Conservation (phyloP, 2,113 vertebrate species). For the Urocynchramus pylzowi region DNA sequence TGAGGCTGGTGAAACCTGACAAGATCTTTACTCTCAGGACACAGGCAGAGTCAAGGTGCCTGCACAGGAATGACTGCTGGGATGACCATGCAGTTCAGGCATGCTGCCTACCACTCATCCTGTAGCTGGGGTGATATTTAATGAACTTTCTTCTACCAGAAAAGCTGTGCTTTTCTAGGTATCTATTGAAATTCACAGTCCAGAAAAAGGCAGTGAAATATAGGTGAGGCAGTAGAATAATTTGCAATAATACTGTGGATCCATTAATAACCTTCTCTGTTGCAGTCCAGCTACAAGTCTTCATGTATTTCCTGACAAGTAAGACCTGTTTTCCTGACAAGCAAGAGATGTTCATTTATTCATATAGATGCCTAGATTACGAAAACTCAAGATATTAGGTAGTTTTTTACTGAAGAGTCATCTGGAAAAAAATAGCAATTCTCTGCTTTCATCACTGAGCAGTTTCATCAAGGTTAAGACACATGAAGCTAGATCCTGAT, state of each 20-base stretch:
- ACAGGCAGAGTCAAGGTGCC: too few relatives aligned
- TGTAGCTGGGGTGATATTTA: not conserved
- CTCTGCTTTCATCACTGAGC: not conserved
- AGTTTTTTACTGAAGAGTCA: not conserved
- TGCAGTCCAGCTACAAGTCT: not conserved
- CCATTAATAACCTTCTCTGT: not conserved
- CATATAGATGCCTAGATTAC: not conserved
- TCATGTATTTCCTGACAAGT: not conserved
- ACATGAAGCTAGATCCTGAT: not conserved
- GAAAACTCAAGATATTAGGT: not conserved
- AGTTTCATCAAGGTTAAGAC: not conserved
- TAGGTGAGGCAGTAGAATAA: not conserved
- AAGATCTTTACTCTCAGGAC: not conserved
- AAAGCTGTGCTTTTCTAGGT: not conserved
- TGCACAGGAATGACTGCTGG: not conserved
- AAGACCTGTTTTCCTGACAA: too few relatives aligned
- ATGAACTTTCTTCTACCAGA: not conserved
- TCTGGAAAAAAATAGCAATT: not conserved
- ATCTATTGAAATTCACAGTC: not conserved
- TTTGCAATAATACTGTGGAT: not conserved
- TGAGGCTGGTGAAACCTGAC: not conserved
- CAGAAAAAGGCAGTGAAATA: not conserved
- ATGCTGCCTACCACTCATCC: rapidly evolving
- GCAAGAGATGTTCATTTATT: not conserved
- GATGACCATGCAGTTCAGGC: not conserved